Evolutionary conservation across 64 coral and sea anemone genomes (phyloP).

Genomic region (Stichodactyla mertensii): DNA sequence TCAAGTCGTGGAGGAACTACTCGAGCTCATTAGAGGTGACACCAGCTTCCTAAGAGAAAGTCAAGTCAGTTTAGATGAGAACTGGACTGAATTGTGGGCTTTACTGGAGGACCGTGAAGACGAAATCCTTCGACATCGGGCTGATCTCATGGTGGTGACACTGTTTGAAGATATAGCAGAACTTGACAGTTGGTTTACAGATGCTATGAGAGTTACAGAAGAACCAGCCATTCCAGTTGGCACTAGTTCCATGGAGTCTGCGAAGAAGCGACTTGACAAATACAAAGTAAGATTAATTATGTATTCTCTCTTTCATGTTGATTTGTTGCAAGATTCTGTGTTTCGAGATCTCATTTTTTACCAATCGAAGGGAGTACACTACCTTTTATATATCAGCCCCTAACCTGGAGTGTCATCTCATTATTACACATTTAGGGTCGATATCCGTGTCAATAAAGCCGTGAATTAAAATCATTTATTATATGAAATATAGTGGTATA

Average conservation of each 20-base stretch:
- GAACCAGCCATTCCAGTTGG: slow-evolving; percentile 49
- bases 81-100: slow-evolving; percentile 78
- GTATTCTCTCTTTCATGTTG: too few species aligned
- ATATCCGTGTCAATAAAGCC: too few species aligned
- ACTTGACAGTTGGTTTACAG: slow-evolving; percentile 62
- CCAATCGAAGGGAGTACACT: too few species aligned
- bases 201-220: slow-evolving; percentile 24
- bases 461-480: too few species aligned
- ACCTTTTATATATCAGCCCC: too few species aligned
- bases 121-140: slow-evolving; percentile 51
- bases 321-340: too few species aligned
- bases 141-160: slow-evolving; percentile 51
- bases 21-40: slow-evolving; percentile 52
- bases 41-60: slow-evolving; percentile 55
- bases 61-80: slow-evolving; percentile 49
- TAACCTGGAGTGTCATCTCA: too few species aligned
- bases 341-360: too few species aligned
- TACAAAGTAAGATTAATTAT: slow-evolving; percentile 41
- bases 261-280: slow-evolving; percentile 54
- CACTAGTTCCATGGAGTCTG: slow-evolving; percentile 46
- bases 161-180: slow-evolving; percentile 51
- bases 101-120: slow-evolving; percentile 79
- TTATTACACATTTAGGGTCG: too few species aligned
- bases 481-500: too few species aligned
- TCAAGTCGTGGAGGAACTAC: slow-evolving; percentile 42